A percentile compares a stretch with the other conserved stretches of the same genome.
These are phyloP conservation scores for Drosophila ercepeae DNA, from an alignment of 1,140 invertebrate genomes.

Conservation along the genomic window DNA sequence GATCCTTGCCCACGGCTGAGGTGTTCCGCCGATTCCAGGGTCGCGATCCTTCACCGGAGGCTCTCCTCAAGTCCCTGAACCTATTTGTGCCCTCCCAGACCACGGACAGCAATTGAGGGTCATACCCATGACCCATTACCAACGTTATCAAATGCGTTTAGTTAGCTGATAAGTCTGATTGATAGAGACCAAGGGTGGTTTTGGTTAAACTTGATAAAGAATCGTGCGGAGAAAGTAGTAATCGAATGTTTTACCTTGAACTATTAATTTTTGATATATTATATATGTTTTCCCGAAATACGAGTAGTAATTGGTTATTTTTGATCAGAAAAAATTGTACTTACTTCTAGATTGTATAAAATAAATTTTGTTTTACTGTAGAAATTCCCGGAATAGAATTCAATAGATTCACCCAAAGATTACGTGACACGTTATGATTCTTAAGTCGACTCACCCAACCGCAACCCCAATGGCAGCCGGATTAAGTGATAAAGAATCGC, in stretches of 20 bases:
- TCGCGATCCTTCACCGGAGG: slow-evolving; percentile 93
- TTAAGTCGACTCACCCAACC: not conserved
- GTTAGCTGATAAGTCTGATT: slow-evolving; percentile 31
- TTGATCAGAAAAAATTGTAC: not conserved
- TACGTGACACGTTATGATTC: not conserved
- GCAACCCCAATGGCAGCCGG: slow-evolving; percentile 14
- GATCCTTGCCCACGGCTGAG: slow-evolving; percentile 91
- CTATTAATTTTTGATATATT: not conserved
- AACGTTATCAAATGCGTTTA: slow-evolving; percentile 47
- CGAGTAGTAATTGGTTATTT: not conserved
- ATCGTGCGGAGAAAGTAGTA: slow-evolving; percentile 7
- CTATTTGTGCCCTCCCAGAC: slow-evolving; percentile 69
- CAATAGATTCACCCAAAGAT: not conserved
- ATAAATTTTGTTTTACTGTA: not conserved
- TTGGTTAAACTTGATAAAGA: not conserved
- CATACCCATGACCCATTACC: slow-evolving; percentile 6
- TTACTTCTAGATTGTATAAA: not conserved
- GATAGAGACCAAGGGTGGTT: slow-evolving; percentile 11
- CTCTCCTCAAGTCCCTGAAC: slow-evolving; percentile 87
- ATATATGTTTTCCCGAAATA: too few relatives aligned
- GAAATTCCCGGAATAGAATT: not conserved
- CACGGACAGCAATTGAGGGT: slow-evolving; percentile 58
- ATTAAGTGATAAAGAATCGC: slow-evolving; percentile 46
- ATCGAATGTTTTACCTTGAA: not conserved
- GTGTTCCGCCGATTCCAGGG: slow-evolving; percentile 95